These are phyloP conservation scores for Micromussa lordhowensis DNA, from an alignment of 92 coral and sea anemone species.

Conservation along the genomic window DNA sequence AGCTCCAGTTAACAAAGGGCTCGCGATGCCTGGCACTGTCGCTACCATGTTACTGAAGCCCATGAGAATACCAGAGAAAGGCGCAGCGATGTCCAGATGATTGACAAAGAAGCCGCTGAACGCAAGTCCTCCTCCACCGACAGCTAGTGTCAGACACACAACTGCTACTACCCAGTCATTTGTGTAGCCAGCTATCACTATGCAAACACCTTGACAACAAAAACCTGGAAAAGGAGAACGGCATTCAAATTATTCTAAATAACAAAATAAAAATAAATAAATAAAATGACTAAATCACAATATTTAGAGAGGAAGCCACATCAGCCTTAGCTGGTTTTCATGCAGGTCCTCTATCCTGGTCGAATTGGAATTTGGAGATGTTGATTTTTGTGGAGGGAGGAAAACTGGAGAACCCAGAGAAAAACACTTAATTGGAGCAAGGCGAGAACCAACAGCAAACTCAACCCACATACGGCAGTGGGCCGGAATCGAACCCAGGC, in stretches of 20 bases:
- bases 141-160: constrained; percentile 82
- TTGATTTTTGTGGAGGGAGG: too few species aligned
- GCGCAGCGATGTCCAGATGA: constrained; percentile 94
- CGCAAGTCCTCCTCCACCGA: constrained; percentile 94
- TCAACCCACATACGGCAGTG: too few species aligned
- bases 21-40: constrained; percentile 91
- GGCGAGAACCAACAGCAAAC: too few species aligned
- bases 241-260: not conserved
- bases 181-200: constrained; percentile 86
- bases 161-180: constrained; percentile 78
- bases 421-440: too few species aligned
- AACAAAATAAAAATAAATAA: too few species aligned
- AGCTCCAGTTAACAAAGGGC: constrained; percentile 91
- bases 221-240: constrained; percentile 68
- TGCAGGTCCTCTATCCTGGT: too few species aligned
- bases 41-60: constrained; percentile 92
- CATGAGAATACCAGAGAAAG: constrained; percentile 87
- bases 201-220: constrained; percentile 77
- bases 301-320: too few species aligned
- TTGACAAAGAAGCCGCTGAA: constrained; percentile 97
- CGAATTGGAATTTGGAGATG: too few species aligned
- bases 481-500: too few species aligned
- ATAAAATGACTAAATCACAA: too few species aligned
- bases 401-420: too few species aligned
- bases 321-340: too few species aligned